Evolutionary conservation across 2,113 vertebrate genomes (phyloP).

Genomic region (Atlantisia rogersi): DNA sequence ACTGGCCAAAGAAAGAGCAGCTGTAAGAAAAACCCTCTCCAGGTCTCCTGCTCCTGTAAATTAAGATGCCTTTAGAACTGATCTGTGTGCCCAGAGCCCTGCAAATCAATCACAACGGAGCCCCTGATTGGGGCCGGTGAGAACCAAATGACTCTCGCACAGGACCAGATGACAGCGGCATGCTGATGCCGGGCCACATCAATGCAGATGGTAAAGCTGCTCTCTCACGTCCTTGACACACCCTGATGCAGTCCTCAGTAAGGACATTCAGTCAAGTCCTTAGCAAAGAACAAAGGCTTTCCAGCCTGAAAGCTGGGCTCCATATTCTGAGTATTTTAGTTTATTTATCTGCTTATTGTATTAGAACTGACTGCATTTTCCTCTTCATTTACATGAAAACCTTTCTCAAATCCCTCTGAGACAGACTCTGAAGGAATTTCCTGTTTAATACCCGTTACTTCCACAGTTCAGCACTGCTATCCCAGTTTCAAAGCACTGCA

Average conservation of each 20-base stretch:
- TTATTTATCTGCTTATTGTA: constrained; percentile 26
- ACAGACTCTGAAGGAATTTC: constrained; percentile 33
- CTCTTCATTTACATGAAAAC: constrained; percentile 25
- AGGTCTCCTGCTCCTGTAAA: not conserved
- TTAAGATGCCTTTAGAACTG: not conserved
- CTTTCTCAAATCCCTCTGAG: not conserved
- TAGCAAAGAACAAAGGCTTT: constrained; percentile 1
- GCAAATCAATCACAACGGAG: not conserved
- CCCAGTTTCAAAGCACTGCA: not conserved
- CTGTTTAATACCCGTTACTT: constrained; percentile 15
- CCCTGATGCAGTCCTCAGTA: not conserved
- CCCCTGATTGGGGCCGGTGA: not conserved
- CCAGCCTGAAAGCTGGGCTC: not conserved
- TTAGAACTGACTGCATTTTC: not conserved
- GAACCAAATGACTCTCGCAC: not conserved
- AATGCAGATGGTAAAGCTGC: not conserved
- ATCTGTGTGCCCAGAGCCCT: not conserved
- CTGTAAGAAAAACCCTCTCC: not conserved
- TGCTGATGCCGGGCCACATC: not conserved
- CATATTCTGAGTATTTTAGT: not conserved
- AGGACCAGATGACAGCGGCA: rapidly evolving
- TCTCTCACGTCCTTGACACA: not conserved
- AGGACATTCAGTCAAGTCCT: not conserved
- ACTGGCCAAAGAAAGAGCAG: not conserved
- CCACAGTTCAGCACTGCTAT: not conserved